phyloP scores from a whole-genome alignment of 23 tunicate genomes.

The Styela plicata region DNA sequence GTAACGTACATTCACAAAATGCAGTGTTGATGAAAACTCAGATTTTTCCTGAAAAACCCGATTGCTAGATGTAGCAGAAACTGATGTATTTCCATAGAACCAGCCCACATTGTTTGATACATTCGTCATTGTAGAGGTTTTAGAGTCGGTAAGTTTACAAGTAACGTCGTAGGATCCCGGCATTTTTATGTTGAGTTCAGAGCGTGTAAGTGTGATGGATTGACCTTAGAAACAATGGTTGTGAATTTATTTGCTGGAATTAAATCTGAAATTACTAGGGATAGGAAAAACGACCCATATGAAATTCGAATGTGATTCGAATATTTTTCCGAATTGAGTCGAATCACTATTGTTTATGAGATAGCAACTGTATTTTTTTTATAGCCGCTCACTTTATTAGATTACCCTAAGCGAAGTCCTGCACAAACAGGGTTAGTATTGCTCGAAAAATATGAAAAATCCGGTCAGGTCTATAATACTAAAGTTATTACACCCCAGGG shows the following conservation, averaged over 20 bases:
- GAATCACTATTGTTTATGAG: background rate
- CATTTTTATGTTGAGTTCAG: background rate
- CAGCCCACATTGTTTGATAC: background rate
- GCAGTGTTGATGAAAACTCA: background rate
- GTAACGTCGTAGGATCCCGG: background rate
- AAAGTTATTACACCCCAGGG: no score
- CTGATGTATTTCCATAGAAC: background rate
- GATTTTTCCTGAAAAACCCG: background rate
- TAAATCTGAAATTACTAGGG: no score
- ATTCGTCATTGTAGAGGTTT: no score
- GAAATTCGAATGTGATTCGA: no score
- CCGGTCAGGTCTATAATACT: no score
- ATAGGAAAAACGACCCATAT: background rate
- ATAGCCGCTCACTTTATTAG: no score
- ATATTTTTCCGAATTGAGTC: background rate
- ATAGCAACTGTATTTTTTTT: no score
- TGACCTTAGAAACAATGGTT: no score
- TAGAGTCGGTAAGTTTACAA: background rate
- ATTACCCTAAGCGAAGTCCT: no score
- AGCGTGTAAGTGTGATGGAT: background rate
- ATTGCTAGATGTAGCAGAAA: background rate
- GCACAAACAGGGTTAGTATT: no score
- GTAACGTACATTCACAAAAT: background rate
- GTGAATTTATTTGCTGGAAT: no score
- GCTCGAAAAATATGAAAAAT: no score